Percentiles rank a stretch among this genome's conserved stretches.
Conservation (phyloP, 2,888 invertebrate species). For the Baronia brevicornis region DNA sequence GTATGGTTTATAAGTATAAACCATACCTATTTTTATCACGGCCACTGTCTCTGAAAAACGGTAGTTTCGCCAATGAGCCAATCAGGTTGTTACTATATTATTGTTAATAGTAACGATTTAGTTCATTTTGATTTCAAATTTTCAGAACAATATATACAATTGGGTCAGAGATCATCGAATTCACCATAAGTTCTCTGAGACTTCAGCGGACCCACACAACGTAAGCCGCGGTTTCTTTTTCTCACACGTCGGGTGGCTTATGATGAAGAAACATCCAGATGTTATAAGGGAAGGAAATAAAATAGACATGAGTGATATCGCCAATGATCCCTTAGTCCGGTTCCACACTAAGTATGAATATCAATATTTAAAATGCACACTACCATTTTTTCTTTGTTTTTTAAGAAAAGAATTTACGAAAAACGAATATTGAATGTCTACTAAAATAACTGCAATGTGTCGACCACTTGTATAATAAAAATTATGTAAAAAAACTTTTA, state of each 20-base stretch:
- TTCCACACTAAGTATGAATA: constrained; percentile 80
- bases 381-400: too few relatives aligned
- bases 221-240: constrained; percentile 87
- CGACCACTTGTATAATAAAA: too few relatives aligned
- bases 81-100: background rate
- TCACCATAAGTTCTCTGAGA: constrained; percentile 85
- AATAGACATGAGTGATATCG: constrained; percentile 82
- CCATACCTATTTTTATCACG: too few relatives aligned
- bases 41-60: too few relatives aligned
- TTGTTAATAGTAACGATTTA: background rate
- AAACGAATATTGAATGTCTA: too few relatives aligned
- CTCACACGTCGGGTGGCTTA: constrained; percentile 88
- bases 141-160: constrained; percentile 80
- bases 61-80: too few relatives aligned
- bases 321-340: constrained; percentile 78
- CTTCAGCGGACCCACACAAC: constrained; percentile 86
- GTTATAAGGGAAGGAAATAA: constrained; percentile 81
- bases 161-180: constrained; percentile 87
- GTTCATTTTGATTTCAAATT: background rate
- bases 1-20: too few relatives aligned
- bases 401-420: too few relatives aligned
- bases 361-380: too few relatives aligned
- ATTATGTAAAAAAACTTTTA: too few relatives aligned
- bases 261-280: constrained; percentile 84
- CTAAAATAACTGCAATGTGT: too few relatives aligned